phyloP scores from a whole-genome alignment of 2,113 vertebrate species.

The Bagarius yarrelli region DNA sequence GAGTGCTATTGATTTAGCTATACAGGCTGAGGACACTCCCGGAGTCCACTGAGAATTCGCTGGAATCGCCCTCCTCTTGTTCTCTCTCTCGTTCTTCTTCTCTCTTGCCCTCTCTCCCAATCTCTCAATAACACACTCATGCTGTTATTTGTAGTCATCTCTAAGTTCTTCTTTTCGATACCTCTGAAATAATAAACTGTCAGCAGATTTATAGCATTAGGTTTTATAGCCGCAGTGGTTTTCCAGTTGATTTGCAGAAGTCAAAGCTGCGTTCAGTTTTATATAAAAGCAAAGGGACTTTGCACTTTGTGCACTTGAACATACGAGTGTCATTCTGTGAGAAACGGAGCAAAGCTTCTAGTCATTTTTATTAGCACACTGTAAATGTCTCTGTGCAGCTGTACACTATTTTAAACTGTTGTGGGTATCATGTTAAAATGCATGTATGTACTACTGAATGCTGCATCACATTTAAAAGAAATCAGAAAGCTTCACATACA shows the following conservation, averaged over 20 bases:
- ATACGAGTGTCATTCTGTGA: background rate
- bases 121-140: background rate
- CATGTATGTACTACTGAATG: background rate
- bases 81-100: no score
- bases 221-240: slow-evolving; percentile 40
- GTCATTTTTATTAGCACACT: background rate
- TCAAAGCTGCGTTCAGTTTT: slow-evolving; percentile 25
- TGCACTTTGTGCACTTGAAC: slow-evolving; percentile 19
- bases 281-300: slow-evolving; percentile 17
- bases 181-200: slow-evolving; percentile 15
- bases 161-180: background rate
- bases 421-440: background rate
- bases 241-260: slow-evolving; percentile 34
- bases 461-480: background rate
- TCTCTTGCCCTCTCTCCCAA: background rate
- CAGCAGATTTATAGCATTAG: slow-evolving; percentile 18
- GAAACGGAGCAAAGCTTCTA: background rate
- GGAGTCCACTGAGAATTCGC: background rate
- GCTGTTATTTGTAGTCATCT: background rate
- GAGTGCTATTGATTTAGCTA: slow-evolving; percentile 41
- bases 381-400: background rate
- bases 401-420: background rate
- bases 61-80: background rate
- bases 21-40: slow-evolving; percentile 28
- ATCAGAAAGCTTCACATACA: background rate